Evolutionary conservation across 2,113 vertebrate species (phyloP), one percentile per base, ranked within the genome.

Genomic region (Psophia crepitans): DNA sequence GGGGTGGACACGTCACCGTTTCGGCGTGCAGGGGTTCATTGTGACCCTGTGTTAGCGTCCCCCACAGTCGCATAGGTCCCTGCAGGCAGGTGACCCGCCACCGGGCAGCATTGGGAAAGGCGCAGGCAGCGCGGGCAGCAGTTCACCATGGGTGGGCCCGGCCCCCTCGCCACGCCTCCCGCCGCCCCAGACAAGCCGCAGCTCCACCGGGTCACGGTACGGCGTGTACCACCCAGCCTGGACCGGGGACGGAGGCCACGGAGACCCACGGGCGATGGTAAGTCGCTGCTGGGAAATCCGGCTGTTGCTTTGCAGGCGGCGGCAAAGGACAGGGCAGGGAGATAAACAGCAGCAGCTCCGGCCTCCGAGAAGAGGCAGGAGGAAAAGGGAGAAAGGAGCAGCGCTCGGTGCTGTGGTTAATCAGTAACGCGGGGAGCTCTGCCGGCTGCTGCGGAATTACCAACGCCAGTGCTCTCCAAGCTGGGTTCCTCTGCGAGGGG

Each of bases 161-260:
- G 9, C 8, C 15, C 51, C 26, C 75, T 79, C 37, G 90, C 96
- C 94, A 77, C 97, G 93, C 97, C 97, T 95, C 90, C 84, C 23
- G 4, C 9, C 28, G 2, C 6, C 58, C 51, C 35, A 13, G 53
- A 4, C 48, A 1, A 46, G 48, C 73, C 8, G 0, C 41, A 3
- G 74, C 24, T 46, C 5, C 70, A 2, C 20, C 10, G 41, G 82
- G 77, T 30, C 27, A 26, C 49, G 2, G 76, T 16, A 3, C 11
- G 5, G n/a, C 37, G 12, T 16, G 54, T 66, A 27, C 16, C 66
- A 2, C 8, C 66, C 37, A 33, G 60, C 8, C 39, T 8, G 48
- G 15, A 5, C 1, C 19, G 12, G 44, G 33, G 21, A 61, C 22
- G 2, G 53, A 51, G 90, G 21, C 7, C 48, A 12, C 61, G 5